Evolutionary conservation across 2,888 invertebrate species (phyloP).

Genomic region (Heteromyza rotundicornis): DNA sequence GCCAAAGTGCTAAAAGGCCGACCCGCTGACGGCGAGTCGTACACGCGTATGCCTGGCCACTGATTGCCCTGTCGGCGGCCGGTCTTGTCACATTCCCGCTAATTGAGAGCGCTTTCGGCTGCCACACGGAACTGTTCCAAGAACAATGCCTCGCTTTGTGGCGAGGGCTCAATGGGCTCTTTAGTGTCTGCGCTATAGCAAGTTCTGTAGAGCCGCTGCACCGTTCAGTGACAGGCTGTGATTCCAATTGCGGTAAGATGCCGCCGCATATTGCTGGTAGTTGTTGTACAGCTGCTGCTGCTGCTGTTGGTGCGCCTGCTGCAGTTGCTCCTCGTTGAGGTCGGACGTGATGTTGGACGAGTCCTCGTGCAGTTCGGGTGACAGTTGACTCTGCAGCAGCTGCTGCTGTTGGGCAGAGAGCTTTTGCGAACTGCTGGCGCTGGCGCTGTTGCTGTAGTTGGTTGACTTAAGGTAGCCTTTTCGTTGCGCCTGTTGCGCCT

Average conservation of each 20-base stretch:
- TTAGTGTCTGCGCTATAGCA: conserved; percentile 46
- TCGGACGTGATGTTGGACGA: conserved; percentile 56
- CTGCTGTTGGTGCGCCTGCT: conserved; percentile 43
- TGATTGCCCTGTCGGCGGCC: conserved; percentile 6
- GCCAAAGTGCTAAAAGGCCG: conserved; percentile 43
- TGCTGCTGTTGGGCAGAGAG: conserved; percentile 42
- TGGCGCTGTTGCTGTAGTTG: conserved; percentile 29
- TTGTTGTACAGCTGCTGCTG: conserved; percentile 56
- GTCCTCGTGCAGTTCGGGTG: conserved; percentile 50
- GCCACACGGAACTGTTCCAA: neutral
- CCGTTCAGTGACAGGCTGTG: conserved; percentile 54
- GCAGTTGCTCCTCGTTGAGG: conserved; percentile 53
- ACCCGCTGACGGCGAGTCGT: neutral
- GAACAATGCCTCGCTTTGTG: conserved; percentile 40
- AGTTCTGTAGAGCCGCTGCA: conserved; percentile 55
- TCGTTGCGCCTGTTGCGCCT: conserved; percentile 31
- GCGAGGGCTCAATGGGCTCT: conserved; percentile 2
- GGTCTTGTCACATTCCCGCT: neutral
- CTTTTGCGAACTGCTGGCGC: conserved; percentile 43
- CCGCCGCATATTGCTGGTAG: conserved; percentile 56
- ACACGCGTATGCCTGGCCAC: conserved; percentile 9
- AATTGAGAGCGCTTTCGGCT: conserved; percentile 10
- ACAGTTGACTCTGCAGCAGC: conserved; percentile 46
- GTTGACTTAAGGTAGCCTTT: conserved; percentile 30
- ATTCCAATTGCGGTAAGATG: conserved; percentile 53